Percentiles rank a stretch among this genome's conserved stretches.
These are phyloP conservation scores for Rhagophthalmus giganteus DNA, from an alignment of 2,888 invertebrate genomes.

Conservation along the genomic window DNA sequence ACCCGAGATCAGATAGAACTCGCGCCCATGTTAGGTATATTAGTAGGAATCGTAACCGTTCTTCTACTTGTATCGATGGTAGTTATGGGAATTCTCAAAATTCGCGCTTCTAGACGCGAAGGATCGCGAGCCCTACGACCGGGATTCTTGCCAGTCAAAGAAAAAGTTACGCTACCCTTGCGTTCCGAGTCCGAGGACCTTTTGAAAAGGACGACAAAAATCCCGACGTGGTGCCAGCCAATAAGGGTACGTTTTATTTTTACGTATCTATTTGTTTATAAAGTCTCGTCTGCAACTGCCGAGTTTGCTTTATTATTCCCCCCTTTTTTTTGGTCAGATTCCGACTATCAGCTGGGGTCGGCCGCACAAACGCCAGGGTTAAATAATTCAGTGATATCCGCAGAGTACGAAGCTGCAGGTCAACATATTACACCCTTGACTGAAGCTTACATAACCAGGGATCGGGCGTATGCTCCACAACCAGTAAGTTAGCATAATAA, in stretches of 20 bases:
- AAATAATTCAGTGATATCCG: constrained; percentile 52
- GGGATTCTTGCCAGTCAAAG: constrained; percentile 63
- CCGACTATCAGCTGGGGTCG: constrained; percentile 73
- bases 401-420: constrained; percentile 47
- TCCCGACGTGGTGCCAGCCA: constrained; percentile 85
- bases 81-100: constrained; percentile 64
- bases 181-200: constrained; percentile 68
- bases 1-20: constrained; percentile 59
- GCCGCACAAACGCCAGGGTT: constrained; percentile 68
- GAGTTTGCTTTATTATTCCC: constrained; percentile 12
- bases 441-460: constrained; percentile 54
- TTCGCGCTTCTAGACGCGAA: constrained; percentile 62
- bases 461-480: constrained; percentile 50
- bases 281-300: constrained; percentile 1
- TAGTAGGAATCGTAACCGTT: constrained; percentile 70
- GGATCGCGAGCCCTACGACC: constrained; percentile 61
- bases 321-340: constrained; percentile 60
- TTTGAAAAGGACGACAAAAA: constrained; percentile 82
- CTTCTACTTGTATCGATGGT: constrained; percentile 68
- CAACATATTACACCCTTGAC: constrained; percentile 49
- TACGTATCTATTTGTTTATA: constrained; percentile 6
- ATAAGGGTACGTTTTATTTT: constrained; percentile 68
- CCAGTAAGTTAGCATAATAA: constrained; percentile 51
- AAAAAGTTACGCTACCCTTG: constrained; percentile 69
- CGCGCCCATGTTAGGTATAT: constrained; percentile 64